Evolutionary conservation across 30 jellyfish, hydroid and myxozoan species (phyloP).

Genomic region (Aurelia sp.): DNA sequence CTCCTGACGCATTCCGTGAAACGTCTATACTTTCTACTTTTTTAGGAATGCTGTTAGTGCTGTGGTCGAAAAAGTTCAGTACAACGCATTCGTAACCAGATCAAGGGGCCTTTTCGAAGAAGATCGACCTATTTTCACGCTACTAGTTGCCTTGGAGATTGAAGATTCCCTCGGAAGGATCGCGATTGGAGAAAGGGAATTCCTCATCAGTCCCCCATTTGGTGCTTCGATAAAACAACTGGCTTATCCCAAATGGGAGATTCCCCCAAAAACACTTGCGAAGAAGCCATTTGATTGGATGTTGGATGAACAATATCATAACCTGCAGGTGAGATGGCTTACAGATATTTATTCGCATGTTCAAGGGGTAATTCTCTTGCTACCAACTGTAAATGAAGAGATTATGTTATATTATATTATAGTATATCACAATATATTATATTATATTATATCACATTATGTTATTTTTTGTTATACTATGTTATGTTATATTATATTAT

Average conservation of each 20-base stretch:
- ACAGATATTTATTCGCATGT: no score
- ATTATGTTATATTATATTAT: no score
- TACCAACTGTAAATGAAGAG: no score
- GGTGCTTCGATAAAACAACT: constrained; percentile 73
- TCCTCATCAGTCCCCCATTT: constrained; percentile 81
- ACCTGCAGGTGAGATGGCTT: constrained; percentile 64
- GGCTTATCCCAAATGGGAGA: constrained; percentile 56
- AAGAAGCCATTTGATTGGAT: constrained; percentile 96
- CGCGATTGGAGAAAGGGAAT: constrained; percentile 81
- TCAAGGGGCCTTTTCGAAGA: constrained; percentile 80
- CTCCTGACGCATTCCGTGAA: no score
- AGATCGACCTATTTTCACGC: constrained; percentile 79
- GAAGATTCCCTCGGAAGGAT: constrained; percentile 71
- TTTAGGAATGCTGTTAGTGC: constrained; percentile 82
- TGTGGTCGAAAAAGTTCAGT: constrained; percentile 78
- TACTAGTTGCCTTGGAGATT: constrained; percentile 82
- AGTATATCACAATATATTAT: no score
- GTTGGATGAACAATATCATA: constrained; percentile 85
- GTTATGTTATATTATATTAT: no score
- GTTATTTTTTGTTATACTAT: no score
- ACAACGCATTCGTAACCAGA: constrained; percentile 57
- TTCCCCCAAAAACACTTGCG: constrained; percentile 62
- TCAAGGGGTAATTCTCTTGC: no score
- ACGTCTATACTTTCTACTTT: background rate
- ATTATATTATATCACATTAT: no score